These are phyloP conservation scores for Tetranychus piercei DNA, from an alignment of 2,888 invertebrate species.

Conservation along the genomic window DNA sequence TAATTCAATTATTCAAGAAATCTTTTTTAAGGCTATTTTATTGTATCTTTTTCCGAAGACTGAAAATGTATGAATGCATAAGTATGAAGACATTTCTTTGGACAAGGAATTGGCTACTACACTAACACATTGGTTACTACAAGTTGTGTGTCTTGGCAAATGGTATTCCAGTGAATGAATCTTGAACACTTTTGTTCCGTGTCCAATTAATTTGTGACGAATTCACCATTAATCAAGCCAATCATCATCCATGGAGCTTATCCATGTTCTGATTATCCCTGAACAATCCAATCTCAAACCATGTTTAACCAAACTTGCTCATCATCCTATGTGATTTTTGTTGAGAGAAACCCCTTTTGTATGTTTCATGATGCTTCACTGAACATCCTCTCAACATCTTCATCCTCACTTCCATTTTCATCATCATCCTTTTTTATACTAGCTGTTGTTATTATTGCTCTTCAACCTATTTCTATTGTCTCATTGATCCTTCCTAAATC, in stretches of 20 bases:
- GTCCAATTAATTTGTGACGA: not conserved
- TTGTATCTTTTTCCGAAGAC: too few species aligned
- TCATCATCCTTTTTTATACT: not conserved
- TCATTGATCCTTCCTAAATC: not conserved
- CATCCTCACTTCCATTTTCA: not conserved
- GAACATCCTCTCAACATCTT: not conserved
- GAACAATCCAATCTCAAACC: not conserved
- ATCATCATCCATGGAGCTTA: not conserved
- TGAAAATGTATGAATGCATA: too few species aligned
- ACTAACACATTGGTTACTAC: too few species aligned
- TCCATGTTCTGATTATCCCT: not conserved
- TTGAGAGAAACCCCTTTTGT: not conserved
- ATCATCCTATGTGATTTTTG: not conserved
- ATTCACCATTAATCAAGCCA: not conserved
- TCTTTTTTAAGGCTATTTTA: too few species aligned
- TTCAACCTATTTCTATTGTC: not conserved
- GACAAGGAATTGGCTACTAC: too few species aligned
- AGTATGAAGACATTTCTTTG: too few species aligned
- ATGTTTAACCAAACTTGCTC: not conserved
- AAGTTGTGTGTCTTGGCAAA: too few species aligned
- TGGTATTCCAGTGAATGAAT: too few species aligned
- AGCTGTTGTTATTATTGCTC: not conserved
- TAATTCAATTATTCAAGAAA: too few species aligned
- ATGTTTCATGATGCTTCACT: not conserved
- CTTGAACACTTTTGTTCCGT: too few species aligned